A percentile compares a stretch with the other conserved stretches of the same genome.
These are phyloP conservation scores for Alces alces DNA, from an alignment of 2,113 vertebrate species.

Conservation along the genomic window DNA sequence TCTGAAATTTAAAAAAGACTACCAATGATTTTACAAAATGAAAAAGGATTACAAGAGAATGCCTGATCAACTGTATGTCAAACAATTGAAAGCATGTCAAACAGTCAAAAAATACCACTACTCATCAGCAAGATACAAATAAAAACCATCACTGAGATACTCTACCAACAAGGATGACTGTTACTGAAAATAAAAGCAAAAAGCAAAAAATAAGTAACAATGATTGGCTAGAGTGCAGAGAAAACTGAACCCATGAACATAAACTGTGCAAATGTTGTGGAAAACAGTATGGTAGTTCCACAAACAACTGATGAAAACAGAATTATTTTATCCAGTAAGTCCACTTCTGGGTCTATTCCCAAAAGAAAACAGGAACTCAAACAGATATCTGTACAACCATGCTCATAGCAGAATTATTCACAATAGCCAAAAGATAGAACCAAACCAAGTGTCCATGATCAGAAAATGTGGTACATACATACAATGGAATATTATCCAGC, in stretches of 20 bases:
- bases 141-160: not conserved
- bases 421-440: not conserved
- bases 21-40: not conserved
- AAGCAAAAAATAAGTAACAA: not conserved
- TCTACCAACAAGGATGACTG: not conserved
- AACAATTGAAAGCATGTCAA: not conserved
- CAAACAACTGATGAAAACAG: not conserved
- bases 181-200: not conserved
- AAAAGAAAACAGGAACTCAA: not conserved
- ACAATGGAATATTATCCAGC: not conserved
- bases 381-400: not conserved
- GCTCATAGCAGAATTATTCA: not conserved
- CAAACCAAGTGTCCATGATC: not conserved
- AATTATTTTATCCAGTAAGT: not conserved
- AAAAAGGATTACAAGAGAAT: not conserved
- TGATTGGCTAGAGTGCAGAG: not conserved
- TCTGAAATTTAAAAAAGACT: not conserved
- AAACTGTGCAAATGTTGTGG: not conserved
- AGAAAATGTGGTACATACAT: rapidly evolving
- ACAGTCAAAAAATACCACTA: not conserved
- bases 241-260: not conserved
- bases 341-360: not conserved
- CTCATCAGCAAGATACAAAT: not conserved
- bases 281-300: not conserved
- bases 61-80: rapidly evolving